Conservation (phyloP, 2,888 invertebrate genomes). For the Tolmerus cingulatus region DNA sequence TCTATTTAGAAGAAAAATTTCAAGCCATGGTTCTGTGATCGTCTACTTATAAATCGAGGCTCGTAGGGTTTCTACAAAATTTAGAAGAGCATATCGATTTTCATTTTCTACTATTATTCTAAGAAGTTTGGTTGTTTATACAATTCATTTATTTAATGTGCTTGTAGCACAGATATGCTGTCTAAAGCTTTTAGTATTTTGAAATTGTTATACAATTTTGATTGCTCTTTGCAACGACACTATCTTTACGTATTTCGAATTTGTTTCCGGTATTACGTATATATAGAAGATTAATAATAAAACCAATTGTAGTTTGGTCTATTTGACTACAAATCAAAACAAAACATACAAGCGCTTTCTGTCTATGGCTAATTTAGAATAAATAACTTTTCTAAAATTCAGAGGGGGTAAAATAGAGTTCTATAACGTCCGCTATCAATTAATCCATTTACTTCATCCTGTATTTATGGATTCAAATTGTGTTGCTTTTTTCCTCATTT, state of each 20-base stretch:
- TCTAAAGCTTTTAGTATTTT: background rate
- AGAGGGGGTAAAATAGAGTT: background rate
- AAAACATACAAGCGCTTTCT: background rate
- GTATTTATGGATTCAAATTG: background rate
- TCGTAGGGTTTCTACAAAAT: background rate
- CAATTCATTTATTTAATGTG: background rate
- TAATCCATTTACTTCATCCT: background rate
- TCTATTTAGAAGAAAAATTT: background rate
- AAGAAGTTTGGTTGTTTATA: background rate
- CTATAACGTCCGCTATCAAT: background rate
- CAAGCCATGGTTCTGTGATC: background rate
- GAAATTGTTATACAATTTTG: background rate
- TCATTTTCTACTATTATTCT: background rate
- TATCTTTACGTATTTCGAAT: background rate
- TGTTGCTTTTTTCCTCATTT: background rate
- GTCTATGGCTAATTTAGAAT: background rate
- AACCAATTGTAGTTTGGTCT: background rate
- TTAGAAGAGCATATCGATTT: background rate
- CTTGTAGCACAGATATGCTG: background rate
- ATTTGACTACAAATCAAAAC: background rate
- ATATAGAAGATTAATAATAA: background rate
- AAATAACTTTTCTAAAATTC: background rate
- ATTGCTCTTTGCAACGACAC: background rate
- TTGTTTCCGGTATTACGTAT: background rate
- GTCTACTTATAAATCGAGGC: background rate